phyloP scores from a whole-genome alignment of 2,888 invertebrate species.

The Acholoe squamosa region DNA sequence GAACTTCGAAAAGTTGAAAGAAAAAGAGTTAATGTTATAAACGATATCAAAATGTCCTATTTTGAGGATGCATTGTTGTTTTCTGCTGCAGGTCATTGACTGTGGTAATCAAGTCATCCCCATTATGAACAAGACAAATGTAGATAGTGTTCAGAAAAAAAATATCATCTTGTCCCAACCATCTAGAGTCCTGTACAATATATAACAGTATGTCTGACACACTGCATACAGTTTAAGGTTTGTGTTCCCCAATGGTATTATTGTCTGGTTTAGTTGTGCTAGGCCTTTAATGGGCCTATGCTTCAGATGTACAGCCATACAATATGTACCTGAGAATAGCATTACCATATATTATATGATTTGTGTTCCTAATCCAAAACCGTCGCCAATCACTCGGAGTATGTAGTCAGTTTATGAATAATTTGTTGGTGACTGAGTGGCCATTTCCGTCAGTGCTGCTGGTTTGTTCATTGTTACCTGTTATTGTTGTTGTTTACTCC shows the following conservation, averaged over 20 bases:
- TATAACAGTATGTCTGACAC: no score
- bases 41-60: no score
- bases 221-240: no score
- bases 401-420: neutral
- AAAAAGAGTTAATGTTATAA: no score
- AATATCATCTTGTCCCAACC: no score
- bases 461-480: neutral
- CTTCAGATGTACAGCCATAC: neutral
- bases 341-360: neutral
- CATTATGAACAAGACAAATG: no score
- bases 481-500: neutral
- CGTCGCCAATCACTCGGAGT: neutral
- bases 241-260: neutral
- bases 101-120: no score
- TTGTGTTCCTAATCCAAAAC: neutral
- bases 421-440: neutral
- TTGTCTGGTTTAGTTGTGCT: conserved; percentile 47
- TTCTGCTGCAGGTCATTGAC: no score
- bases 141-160: no score
- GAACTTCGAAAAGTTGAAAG: neutral
- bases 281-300: neutral
- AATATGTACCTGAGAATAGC: neutral
- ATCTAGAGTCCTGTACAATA: no score
- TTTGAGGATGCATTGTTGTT: no score
- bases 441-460: conserved; percentile 15